phyloP scores from a whole-genome alignment of 2,888 invertebrate species.

The Phortica magna region DNA sequence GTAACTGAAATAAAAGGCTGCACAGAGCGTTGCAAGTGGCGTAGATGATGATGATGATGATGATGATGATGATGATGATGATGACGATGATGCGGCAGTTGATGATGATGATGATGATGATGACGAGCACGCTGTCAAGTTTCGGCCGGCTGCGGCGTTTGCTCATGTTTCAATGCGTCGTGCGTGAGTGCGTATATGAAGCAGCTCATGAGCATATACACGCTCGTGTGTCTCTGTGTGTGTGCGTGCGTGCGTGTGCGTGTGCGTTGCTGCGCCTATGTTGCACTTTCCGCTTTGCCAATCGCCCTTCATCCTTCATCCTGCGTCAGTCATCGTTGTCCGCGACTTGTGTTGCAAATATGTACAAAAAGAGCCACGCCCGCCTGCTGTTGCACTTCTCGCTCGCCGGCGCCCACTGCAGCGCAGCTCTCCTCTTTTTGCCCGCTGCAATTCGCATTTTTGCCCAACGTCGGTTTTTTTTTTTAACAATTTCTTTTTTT shows the following conservation, averaged over 20 bases:
- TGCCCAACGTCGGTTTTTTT: not conserved
- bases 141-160: not conserved
- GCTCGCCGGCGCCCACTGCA: not conserved
- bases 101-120: not conserved
- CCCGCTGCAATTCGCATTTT: not conserved
- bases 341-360: not conserved
- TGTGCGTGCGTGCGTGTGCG: not conserved
- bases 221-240: not conserved
- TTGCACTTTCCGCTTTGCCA: not conserved
- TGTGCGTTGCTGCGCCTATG: not conserved
- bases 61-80: not conserved
- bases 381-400: not conserved
- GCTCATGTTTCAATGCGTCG: not conserved
- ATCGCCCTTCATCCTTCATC: not conserved
- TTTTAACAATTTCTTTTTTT: constrained; percentile 3
- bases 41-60: no score
- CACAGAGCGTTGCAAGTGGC: not conserved
- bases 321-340: not conserved
- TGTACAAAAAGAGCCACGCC: not conserved
- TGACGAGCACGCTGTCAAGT: not conserved
- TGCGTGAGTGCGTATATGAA: not conserved
- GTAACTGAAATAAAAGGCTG: not conserved
- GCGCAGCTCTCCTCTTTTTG: not conserved
- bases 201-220: no score
- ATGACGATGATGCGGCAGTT: no score